A percentile compares a stretch with the other conserved stretches of the same genome.
Conservation (phyloP, 2,888 invertebrate genomes). For the Amphimallon solstitiale region DNA sequence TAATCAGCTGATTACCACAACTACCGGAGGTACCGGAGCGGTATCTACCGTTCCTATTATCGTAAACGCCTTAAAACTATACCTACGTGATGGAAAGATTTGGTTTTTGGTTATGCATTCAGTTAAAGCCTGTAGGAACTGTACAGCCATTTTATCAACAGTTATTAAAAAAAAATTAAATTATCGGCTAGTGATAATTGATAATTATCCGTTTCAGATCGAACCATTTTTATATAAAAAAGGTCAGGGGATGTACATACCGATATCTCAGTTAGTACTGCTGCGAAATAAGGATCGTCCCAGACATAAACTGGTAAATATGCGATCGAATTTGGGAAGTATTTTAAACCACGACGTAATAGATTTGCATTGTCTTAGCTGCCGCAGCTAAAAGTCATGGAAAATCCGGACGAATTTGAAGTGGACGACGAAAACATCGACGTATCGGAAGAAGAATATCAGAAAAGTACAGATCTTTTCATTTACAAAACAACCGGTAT, state of each 20-base stretch:
- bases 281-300: constrained; percentile 87
- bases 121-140: too few relatives aligned
- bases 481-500: background rate
- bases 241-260: constrained; percentile 91
- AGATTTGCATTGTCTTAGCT: constrained; percentile 63
- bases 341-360: background rate
- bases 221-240: constrained; percentile 93
- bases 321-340: background rate
- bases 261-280: constrained; percentile 88
- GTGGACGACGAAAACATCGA: constrained; percentile 80
- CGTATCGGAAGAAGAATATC: constrained; percentile 65
- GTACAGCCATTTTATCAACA: too few relatives aligned
- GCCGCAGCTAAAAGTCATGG: constrained; percentile 79
- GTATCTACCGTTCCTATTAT: too few relatives aligned
- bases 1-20: too few relatives aligned
- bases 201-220: constrained; percentile 67
- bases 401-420: constrained; percentile 87
- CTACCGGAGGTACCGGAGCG: too few relatives aligned
- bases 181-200: too few relatives aligned
- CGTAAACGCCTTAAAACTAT: too few relatives aligned
- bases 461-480: constrained; percentile 56
- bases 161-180: too few relatives aligned
- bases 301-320: constrained; percentile 77
- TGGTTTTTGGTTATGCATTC: too few relatives aligned
- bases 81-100: too few relatives aligned